Base-by-base conservation (phyloP, 2,888 invertebrate genomes). In the Alentia gelatinosa region DNA sequence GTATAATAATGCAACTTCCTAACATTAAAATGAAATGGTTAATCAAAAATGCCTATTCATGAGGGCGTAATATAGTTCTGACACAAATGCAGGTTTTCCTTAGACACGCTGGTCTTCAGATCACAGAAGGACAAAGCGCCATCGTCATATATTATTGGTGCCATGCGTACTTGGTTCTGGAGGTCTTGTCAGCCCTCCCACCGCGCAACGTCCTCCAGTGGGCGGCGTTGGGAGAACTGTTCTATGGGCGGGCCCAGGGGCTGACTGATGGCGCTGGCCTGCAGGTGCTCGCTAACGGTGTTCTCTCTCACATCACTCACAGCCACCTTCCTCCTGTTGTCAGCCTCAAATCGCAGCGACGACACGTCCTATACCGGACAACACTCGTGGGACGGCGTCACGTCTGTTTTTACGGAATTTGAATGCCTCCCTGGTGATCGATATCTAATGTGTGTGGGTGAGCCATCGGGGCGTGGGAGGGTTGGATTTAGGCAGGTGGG, bases 281-380 rank as follows among this genome's bases (percentile, higher is more conserved):
- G 79, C 79, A 37, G 79, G 79, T 79, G 79, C n/a, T 26, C 23
- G 5, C 79, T 79, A 4, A 39, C 79, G 37, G 37, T 39, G 79
- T 79, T 35, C 37, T 5, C 68, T 30, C 79, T 39, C 79, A 79
- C 79, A 79, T 79, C 37, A 79, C 79, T 79, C 79, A 79, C 35
- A 19, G 37, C 35, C 79, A 37, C 37, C 35, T 39, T n/a, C 79
- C 37, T 39, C 79, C 79, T 39, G 79, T 79, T 68, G 79, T 39
- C 79, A 35, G 79, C 0, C 79, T 79, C 79, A 79, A 39, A 79
- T 79, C 37, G 79, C 79, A 39, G 79, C 37, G 79, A 79, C 79
- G 79, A 79, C 79, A 79, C 39, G 79, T 39, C 39, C 3, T 39
- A 39, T 37, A 35, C 79, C 79, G 79, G 79, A 39, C 35, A 79